Conservation (phyloP, 1,140 invertebrate species). For the Macrobrachium rosenbergii region DNA sequence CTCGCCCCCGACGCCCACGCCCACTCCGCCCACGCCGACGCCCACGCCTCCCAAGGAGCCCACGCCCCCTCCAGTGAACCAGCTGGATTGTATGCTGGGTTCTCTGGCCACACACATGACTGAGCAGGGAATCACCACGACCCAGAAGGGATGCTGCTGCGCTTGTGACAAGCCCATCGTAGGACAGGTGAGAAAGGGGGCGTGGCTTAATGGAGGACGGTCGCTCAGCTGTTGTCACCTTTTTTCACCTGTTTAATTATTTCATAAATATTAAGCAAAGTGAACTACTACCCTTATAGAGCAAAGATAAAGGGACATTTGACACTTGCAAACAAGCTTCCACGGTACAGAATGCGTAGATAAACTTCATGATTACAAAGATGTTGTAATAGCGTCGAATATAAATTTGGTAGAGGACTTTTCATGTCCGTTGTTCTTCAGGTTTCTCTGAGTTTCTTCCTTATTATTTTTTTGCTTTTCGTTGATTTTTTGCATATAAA, state of each 20-base stretch:
- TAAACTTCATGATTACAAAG: too few species aligned
- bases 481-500: too few species aligned
- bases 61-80: slow-evolving; percentile 71
- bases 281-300: too few species aligned
- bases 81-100: slow-evolving; percentile 94
- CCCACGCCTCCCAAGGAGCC: slow-evolving; percentile 71
- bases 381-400: too few species aligned
- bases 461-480: background rate
- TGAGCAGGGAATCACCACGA: slow-evolving; percentile 96
- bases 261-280: too few species aligned
- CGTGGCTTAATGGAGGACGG: slow-evolving; percentile 5
- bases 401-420: too few species aligned
- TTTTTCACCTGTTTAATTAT: too few species aligned
- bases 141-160: slow-evolving; percentile 97
- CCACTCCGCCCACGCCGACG: slow-evolving; percentile 71
- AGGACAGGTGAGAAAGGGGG: slow-evolving; percentile 81
- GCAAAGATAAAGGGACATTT: too few species aligned
- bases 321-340: too few species aligned
- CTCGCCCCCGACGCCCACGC: slow-evolving; percentile 70
- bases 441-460: background rate
- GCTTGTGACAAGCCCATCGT: slow-evolving; percentile 98
- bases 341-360: too few species aligned
- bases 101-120: slow-evolving; percentile 93
- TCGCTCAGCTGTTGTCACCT: too few species aligned
- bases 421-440: background rate